Evolutionary conservation across 2,888 invertebrate species (phyloP).

Genomic region (Molorchus minor): DNA sequence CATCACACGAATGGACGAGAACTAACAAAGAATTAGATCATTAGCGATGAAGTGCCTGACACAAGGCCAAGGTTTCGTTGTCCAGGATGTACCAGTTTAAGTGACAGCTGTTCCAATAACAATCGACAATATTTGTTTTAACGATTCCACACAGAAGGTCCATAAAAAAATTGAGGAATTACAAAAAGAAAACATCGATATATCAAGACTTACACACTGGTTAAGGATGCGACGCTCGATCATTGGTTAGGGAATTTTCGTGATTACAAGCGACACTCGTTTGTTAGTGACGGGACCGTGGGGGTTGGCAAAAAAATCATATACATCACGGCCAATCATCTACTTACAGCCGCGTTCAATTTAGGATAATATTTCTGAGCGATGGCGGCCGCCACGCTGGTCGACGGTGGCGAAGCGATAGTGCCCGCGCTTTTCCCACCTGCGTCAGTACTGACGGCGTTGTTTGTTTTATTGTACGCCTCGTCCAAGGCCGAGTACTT

Average conservation of each 20-base stretch:
- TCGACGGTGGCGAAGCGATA: slow-evolving; percentile 52
- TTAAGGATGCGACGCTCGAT: slow-evolving; percentile 40
- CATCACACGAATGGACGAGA: too few relatives aligned
- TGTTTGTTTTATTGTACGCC: slow-evolving; percentile 66
- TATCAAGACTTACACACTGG: slow-evolving; percentile 47
- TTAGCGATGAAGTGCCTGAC: too few relatives aligned
- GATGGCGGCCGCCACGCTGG: slow-evolving; percentile 56
- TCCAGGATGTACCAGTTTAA: too few relatives aligned
- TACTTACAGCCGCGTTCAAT: slow-evolving; percentile 61
- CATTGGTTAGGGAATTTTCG: slow-evolving; percentile 37
- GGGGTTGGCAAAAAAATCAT: slow-evolving; percentile 27
- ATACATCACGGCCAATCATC: slow-evolving; percentile 28
- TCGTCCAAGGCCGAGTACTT: slow-evolving; percentile 85
- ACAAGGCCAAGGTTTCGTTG: too few relatives aligned
- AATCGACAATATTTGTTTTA: slow-evolving; percentile 16
- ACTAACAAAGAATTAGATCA: too few relatives aligned
- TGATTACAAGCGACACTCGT: slow-evolving; percentile 48
- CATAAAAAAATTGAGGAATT: slow-evolving; percentile 16
- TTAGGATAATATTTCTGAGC: slow-evolving; percentile 59
- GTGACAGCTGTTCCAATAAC: too few relatives aligned
- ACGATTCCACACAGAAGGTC: slow-evolving; percentile 13
- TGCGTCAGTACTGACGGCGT: slow-evolving; percentile 57
- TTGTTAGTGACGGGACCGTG: slow-evolving; percentile 48
- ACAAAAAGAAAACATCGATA: slow-evolving; percentile 13
- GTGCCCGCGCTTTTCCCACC: slow-evolving; percentile 30